Evolutionary conservation across 2,888 invertebrate species (phyloP).

Genomic region (Mythimna pallens): DNA sequence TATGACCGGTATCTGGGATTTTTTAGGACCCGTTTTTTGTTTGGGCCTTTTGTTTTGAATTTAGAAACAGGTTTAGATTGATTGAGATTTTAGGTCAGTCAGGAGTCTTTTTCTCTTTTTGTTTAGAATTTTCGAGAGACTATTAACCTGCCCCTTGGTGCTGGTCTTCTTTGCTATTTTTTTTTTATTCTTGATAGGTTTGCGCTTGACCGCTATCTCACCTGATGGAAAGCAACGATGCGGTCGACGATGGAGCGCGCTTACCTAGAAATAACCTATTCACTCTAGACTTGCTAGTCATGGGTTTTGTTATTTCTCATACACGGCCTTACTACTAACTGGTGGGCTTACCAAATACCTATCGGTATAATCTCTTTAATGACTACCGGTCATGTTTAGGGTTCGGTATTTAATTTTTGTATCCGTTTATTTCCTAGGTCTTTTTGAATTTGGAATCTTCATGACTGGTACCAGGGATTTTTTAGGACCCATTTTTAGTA

Average conservation of each 20-base stretch:
- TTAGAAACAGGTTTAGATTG: background rate
- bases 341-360: constrained; percentile 72
- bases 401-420: constrained; percentile 11
- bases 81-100: constrained; percentile 9
- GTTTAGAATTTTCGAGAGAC: background rate
- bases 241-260: no score
- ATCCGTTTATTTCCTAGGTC: background rate
- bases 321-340: constrained; percentile 70
- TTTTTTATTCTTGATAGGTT: no score
- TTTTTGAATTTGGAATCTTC: constrained; percentile 6
- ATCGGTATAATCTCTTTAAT: constrained; percentile 74
- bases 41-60: background rate
- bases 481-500: constrained; percentile 4
- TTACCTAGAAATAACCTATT: no score
- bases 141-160: background rate
- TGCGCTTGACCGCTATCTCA: no score
- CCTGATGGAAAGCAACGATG: no score
- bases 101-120: background rate
- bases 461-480: background rate
- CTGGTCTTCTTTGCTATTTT: background rate
- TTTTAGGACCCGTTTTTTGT: background rate
- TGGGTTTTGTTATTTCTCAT: no score
- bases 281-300: no score
- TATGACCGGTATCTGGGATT: background rate
- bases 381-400: constrained; percentile 77